Base-by-base conservation (phyloP, 2,888 invertebrate genomes). In the Zhuqinia jingwanae region DNA sequence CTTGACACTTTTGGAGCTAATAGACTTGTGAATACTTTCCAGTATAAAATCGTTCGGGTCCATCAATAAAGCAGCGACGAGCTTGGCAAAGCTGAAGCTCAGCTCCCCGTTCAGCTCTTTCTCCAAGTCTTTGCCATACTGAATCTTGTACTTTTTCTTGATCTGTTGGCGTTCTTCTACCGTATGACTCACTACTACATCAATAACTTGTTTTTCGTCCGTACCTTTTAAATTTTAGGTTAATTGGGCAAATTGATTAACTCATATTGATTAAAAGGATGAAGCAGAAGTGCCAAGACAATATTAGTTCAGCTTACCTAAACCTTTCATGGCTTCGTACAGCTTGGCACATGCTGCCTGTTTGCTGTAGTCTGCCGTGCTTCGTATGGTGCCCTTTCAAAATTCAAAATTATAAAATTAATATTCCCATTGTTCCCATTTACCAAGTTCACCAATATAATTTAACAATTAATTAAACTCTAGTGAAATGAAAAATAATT, bases 61-160 rank as follows among this genome's bases (percentile, higher is more conserved):
- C 1, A 30, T 22, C 42, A 68, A 17, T 25, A 68, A 8, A 2
- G 68, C 68, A 1, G 20, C 17, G 1, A 68, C 68, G 1, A 68
- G n/a, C 30, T 68, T 68, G 0, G 10, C n/a, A 36, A 68, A 68
- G 36, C 5, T 11, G n/a, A 68, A 68, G 42, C 68, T 68, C 17
- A 68, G 0, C 68, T 68, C 68, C 1, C 68, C 42, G 68, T 68
- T 42, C 36, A 68, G 42, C 42, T 68, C 68, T 15, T 68, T 68
- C 1, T 17, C 3, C 8, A 68, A 42, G 45, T 68, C 68, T 20
- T 68, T 68, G 3, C 17, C 17, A 25, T 68, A 68, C 10, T 8
- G 6, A 0, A 22, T 42, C 17, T 30, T n/a, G 15, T 68, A 68
- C 20, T 68, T 36, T 17, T 68, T 68, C 42, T 68, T 68, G 11